These are phyloP conservation scores for Phycodurus eques DNA, from an alignment of 2,113 vertebrate genomes.

Conservation along the genomic window DNA sequence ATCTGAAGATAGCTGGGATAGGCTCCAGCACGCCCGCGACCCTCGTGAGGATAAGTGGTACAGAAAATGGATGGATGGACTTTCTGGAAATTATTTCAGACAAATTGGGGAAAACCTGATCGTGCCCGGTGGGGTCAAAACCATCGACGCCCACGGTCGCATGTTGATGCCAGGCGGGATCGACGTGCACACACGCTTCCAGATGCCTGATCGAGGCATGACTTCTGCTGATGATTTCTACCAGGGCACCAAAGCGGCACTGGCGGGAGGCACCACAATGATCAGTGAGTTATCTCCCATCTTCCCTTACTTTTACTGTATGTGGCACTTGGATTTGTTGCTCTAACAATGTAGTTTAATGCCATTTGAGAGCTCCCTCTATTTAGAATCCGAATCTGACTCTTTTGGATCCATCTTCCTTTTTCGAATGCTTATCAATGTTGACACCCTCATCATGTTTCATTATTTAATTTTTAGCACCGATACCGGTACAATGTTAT, in stretches of 20 bases:
- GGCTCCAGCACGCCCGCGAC: too few species aligned
- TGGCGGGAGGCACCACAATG: slow-evolving; percentile 96
- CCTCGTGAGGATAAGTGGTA: too few species aligned
- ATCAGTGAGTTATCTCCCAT: slow-evolving; percentile 81
- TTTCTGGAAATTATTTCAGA: slow-evolving; percentile 60
- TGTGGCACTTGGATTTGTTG: background rate
- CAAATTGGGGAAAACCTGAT: slow-evolving; percentile 99
- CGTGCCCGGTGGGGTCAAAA: slow-evolving; percentile 96
- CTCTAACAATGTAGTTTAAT: too few species aligned
- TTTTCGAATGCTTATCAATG: too few species aligned
- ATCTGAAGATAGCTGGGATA: too few species aligned
- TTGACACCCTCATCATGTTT: too few species aligned
- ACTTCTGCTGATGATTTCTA: slow-evolving; percentile 93
- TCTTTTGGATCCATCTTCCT: too few species aligned
- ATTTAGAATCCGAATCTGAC: too few species aligned
- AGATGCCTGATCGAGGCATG: slow-evolving; percentile 97
- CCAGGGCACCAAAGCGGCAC: slow-evolving; percentile 90
- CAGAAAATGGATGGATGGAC: background rate
- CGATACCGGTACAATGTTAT: too few species aligned
- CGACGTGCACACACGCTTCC: slow-evolving; percentile 95
- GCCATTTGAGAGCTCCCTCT: too few species aligned
- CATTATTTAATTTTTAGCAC: too few species aligned
- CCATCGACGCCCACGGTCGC: slow-evolving; percentile 91
- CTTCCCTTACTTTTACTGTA: background rate
- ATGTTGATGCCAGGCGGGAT: slow-evolving; percentile 96